Base-by-base conservation (phyloP, 1,140 invertebrate genomes). In the Acyrthosiphon pisum region DNA sequence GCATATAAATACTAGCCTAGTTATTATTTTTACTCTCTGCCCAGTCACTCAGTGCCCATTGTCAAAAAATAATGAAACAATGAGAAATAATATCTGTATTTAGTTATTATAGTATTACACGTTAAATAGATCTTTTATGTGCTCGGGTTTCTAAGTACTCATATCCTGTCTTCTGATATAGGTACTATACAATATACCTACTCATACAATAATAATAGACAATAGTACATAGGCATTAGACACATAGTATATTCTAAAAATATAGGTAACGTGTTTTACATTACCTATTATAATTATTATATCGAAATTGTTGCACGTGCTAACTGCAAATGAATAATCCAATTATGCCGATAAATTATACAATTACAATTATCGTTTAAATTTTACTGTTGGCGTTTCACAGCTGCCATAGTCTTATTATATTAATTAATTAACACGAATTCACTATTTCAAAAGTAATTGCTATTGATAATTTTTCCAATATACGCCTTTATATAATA, bases 391-490 rank as follows among this genome's bases (percentile, higher is more conserved):
- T n/a, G 26, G n/a, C n/a, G 60, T 20, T 76, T 14, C 14, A n/a
- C n/a, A 76, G 60, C 60, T 76, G 60, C 60, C 60, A 76, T 35
- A 76, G 30, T 76, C 0, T 68, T n/a, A 68, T 68, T 68, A 35
- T n/a, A n/a, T n/a, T 76, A 76, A 76, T 76, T 76, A 76, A 68
- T 76, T 76, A n/a, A 76, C 60, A 76, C 60, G n/a, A 68, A 76
- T 76, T 76, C 30, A 18, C 30, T 18, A 76, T n/a, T 76, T n/a
- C n/a, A 76, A 76, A 76, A n/a, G 11, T 30, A 11, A 68, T 68
- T 68, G 60, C 30, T 14, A 30, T 60, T 60, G 30, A 11, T n/a
- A 9, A 76, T 35, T 76, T n/a, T 76, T n/a, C 60, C 14, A 18
- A 18, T 76, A 76, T 18, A 76, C 30, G 0, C 30, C 30, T 8